phyloP scores from a whole-genome alignment of 2,888 invertebrate genomes.

The Blera fallax region DNA sequence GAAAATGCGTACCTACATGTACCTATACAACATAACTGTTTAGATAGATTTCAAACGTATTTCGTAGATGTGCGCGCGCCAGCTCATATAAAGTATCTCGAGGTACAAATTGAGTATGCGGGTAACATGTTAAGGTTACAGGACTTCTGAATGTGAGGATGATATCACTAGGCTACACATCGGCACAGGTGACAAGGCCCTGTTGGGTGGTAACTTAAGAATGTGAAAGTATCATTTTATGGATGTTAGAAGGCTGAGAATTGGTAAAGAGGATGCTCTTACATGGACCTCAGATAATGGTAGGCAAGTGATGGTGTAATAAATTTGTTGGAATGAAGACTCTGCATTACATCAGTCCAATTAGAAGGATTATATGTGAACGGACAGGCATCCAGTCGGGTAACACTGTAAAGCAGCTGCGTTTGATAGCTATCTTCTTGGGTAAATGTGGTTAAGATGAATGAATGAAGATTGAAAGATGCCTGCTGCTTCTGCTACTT shows the following conservation, averaged over 20 bases:
- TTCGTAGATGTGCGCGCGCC: slow-evolving; percentile 25
- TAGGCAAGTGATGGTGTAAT: neutral
- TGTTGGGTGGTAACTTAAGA: slow-evolving; percentile 40
- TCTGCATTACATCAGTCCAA: no score
- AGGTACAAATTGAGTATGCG: slow-evolving; percentile 52
- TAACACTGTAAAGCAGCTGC: no score
- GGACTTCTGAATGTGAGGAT: slow-evolving; percentile 48
- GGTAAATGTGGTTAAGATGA: no score
- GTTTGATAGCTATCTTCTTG: no score
- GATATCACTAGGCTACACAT: slow-evolving; percentile 8
- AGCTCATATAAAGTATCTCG: slow-evolving; percentile 32
- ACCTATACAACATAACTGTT: slow-evolving; percentile 33
- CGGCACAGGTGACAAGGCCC: slow-evolving; percentile 33
- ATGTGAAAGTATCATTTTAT: slow-evolving; percentile 33
- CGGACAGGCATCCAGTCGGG: no score
- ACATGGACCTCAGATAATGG: neutral
- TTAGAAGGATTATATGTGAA: no score
- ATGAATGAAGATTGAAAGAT: no score
- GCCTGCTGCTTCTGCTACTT: no score
- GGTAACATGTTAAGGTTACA: slow-evolving; percentile 35
- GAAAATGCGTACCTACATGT: slow-evolving; percentile 30
- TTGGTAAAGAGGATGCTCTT: neutral
- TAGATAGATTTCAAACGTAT: slow-evolving; percentile 38
- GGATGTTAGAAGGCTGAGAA: neutral
- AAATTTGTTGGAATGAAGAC: no score